Evolutionary conservation across 2,797 vertebrate species (phyloP).

Genomic region (Myotis planiceps): DNA sequence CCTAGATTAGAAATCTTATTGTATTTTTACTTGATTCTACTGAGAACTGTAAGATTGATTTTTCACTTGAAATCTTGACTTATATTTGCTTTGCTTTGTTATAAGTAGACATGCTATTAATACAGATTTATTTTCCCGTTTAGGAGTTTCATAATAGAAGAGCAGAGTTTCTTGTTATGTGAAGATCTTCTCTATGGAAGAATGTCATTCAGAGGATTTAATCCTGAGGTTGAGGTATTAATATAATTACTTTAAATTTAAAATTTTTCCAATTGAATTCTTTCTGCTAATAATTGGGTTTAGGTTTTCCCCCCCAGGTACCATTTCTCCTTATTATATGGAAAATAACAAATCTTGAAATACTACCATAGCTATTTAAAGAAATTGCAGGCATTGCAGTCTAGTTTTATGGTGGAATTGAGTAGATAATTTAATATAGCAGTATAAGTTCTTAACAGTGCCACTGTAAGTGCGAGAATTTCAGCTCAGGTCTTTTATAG

Average conservation of each 20-base stretch:
- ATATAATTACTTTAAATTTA: conserved; percentile 69
- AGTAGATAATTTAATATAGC: conserved; percentile 61
- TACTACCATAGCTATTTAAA: conserved; percentile 64
- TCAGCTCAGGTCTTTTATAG: not conserved
- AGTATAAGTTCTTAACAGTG: not conserved
- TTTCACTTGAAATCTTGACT: conserved; percentile 60
- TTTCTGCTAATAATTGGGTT: conserved; percentile 65
- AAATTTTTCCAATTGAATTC: conserved; percentile 65
- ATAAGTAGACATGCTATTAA: conserved; percentile 55
- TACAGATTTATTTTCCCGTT: conserved; percentile 69
- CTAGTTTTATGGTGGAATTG: conserved; percentile 56
- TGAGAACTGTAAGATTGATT: not conserved
- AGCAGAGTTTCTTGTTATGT: conserved; percentile 93
- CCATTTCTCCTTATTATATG: conserved; percentile 64
- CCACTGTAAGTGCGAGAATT: not conserved
- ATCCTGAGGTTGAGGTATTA: conserved; percentile 95
- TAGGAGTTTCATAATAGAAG: conserved; percentile 94
- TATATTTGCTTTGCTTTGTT: conserved; percentile 66
- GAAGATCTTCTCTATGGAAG: conserved; percentile 94
- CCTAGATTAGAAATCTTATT: not conserved
- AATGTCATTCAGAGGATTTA: conserved; percentile 97
- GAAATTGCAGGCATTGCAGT: conserved; percentile 63
- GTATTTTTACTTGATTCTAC: not conserved
- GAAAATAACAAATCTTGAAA: conserved; percentile 74
- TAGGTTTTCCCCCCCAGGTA: conserved; percentile 37